Percentiles rank a stretch among this genome's conserved stretches.
These are phyloP conservation scores for Pitangus sulphuratus DNA, from an alignment of 2,797 vertebrate genomes.

Conservation along the genomic window DNA sequence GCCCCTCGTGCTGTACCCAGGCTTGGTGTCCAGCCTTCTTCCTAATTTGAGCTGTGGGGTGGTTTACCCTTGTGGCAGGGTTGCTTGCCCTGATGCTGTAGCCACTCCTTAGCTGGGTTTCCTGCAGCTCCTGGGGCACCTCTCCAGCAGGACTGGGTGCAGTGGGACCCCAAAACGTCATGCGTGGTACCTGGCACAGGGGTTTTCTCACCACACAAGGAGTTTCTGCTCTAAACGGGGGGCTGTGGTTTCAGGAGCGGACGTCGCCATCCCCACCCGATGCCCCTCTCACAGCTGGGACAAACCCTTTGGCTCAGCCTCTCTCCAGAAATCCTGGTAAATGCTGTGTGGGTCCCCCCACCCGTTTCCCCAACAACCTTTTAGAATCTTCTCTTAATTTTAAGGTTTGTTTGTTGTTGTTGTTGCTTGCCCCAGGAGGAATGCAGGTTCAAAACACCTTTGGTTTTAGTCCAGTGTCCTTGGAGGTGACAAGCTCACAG, in stretches of 20 bases:
- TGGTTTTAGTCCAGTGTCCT: background rate
- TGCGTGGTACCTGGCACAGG: background rate
- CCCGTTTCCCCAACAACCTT: background rate
- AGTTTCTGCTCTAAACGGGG: background rate
- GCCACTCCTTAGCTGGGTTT: background rate
- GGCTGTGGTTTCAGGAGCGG: slow-evolving; percentile 61
- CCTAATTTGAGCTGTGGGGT: background rate
- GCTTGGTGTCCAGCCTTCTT: background rate
- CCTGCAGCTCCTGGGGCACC: background rate
- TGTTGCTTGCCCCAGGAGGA: background rate
- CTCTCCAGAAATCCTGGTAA: slow-evolving; percentile 76
- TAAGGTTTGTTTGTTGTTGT: background rate
- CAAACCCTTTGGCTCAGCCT: background rate
- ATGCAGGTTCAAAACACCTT: background rate
- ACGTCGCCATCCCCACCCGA: background rate
- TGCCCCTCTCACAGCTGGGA: background rate
- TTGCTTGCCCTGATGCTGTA: background rate
- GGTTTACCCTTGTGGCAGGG: background rate
- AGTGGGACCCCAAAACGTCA: accelerated
- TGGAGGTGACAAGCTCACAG: background rate
- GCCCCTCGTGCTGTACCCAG: accelerated
- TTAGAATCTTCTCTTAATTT: background rate
- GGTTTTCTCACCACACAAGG: background rate
- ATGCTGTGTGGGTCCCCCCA: accelerated
- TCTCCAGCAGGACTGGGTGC: background rate